Base-by-base conservation (phyloP, 2,113 vertebrate genomes). In the Chaetorhynchus papuensis region DNA sequence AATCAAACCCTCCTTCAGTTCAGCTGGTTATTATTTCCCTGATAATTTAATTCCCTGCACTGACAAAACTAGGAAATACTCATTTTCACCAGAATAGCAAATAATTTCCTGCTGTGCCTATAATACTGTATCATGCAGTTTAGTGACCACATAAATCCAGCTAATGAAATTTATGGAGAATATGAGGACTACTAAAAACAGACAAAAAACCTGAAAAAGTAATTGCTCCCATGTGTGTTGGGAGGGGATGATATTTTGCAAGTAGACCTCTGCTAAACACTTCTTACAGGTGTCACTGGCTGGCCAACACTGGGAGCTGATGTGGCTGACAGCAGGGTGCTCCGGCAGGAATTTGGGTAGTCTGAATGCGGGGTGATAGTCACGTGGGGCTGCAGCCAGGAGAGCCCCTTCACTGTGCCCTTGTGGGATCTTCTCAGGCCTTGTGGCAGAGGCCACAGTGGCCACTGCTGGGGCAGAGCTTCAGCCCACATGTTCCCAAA, bases 131-230 rank as follows among this genome's bases (percentile, higher is more conserved):
- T 91, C 85, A 89, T 95, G 92, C 44, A 87, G 72, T 93, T 94
- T 90, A 93, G 93, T 96, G 87, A 89, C 92, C 92, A 83, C 76
- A 96, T 96, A 95, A 96, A 97, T 94, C 72, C 93, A 84, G 47
- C 83, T 96, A 94, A 92, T 93, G 76, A 97, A 92, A 94, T 96
- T 94, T 96, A 68, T 64, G 77, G 82, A 69, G 71, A 80, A 30
- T 72, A 59, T 63, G 90, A 87, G 52, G 87, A 47, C 94, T 91
- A 45, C 53, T 76, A 41, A 88, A 93, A 92, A 59, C 20, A 61
- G 69, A 28, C 72, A 16, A 31, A 8, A 90, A 75, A 13, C 33
- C 70, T 83, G n/a, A 50, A 47, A 21, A 93, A 60, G 20, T 49
- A 37, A 82, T 71, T 2, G 2, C 53, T 88, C 20, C 56, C 17